A percentile compares a stretch with the other conserved stretches of the same genome.
Conservation (phyloP, 1,140 invertebrate genomes). For the Pachypsylla venusta region DNA sequence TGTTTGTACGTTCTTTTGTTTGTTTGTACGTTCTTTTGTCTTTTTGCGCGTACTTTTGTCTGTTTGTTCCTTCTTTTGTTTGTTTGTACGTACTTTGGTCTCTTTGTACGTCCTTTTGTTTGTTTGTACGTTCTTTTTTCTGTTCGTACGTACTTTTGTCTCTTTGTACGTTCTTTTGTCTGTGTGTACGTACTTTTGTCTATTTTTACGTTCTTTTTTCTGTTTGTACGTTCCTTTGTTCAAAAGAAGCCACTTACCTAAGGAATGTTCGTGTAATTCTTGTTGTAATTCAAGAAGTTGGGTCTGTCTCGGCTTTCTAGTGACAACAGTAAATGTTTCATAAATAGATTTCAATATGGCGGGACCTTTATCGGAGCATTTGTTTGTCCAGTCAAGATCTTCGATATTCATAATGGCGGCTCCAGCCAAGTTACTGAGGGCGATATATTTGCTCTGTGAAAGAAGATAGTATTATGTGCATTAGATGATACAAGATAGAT, state of each 20-base stretch:
- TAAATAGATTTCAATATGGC: conserved; percentile 23
- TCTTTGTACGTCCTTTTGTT: no score
- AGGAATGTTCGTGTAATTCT: conserved; percentile 25
- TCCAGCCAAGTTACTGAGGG: conserved; percentile 41
- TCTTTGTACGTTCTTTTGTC: no score
- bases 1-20: no score
- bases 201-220: no score
- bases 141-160: background rate
- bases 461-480: no score
- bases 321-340: conserved; percentile 32
- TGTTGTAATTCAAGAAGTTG: conserved; percentile 29
- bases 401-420: conserved; percentile 32
- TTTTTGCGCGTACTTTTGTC: no score
- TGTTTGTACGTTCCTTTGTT: background rate
- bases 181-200: no score
- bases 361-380: conserved; percentile 16
- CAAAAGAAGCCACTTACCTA: background rate
- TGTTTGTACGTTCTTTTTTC: no score
- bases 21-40: no score
- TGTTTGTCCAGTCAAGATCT: conserved; percentile 26
- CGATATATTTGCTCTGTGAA: conserved; percentile 39
- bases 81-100: no score
- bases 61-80: no score
- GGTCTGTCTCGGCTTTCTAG: conserved; percentile 35
- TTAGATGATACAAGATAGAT: no score